Evolutionary conservation across 2,113 vertebrate genomes (phyloP).

Genomic region (Rynchops niger): DNA sequence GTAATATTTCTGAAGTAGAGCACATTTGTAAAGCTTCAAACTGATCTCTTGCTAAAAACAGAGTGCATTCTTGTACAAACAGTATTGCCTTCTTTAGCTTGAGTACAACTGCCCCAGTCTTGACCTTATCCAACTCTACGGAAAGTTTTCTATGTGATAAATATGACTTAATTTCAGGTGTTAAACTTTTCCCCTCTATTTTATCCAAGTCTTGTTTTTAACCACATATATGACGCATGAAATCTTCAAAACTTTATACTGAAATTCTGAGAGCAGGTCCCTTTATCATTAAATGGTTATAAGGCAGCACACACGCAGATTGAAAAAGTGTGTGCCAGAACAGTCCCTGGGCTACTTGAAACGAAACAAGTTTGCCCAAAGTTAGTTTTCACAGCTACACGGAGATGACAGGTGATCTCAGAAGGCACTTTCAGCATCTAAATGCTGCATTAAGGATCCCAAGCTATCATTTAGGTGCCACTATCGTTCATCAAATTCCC

Average conservation of each 20-base stretch:
- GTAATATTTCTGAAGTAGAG: background rate
- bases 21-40: background rate
- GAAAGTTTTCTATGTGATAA: background rate
- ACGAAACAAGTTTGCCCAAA: background rate
- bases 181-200: background rate
- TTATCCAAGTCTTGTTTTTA: background rate
- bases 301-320: background rate
- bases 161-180: background rate
- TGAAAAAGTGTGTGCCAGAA: background rate
- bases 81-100: background rate
- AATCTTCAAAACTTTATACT: background rate
- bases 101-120: background rate
- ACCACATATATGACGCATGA: background rate
- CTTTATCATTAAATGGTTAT: background rate
- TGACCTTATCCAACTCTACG: background rate
- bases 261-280: background rate
- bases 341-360: background rate
- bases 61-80: background rate
- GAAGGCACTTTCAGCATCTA: background rate
- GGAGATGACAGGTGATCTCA: background rate
- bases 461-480: background rate
- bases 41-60: background rate
- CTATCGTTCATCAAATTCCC: background rate
- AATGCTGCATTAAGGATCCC: background rate
- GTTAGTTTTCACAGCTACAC: background rate